Base-by-base conservation (phyloP, 2,888 invertebrate genomes). In the Spodoptera picta region DNA sequence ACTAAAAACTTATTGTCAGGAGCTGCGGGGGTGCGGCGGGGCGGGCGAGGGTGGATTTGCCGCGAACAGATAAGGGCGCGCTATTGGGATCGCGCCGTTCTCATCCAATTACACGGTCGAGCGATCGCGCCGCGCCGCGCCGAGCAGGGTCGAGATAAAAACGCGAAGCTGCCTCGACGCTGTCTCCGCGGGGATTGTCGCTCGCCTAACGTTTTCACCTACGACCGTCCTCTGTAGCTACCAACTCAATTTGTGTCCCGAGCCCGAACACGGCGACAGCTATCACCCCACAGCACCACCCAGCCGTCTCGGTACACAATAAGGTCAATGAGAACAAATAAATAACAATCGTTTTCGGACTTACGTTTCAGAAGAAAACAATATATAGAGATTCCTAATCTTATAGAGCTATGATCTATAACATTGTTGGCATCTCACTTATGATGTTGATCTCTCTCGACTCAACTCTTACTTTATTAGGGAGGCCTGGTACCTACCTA, bases 31-130 rank as follows among this genome's bases (percentile, higher is more conserved):
- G 78, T 75, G 67, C 73, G 82, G 80, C 81, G 79, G 83, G 82
- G 61, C 65, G 77, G 78, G 83, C 78, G 87, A 88, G 83, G 87
- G 87, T 80, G 92, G 91, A 91, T 92, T 92, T 91, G 89, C 92
- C 92, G 94, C 92, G 94, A 94, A 93, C 93, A 94, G 94, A 94
- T 94, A 94, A 94, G 94, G 93, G 92, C 91, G 87, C 91, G 92
- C 92, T 94, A 93, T 93, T 92, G 94, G 94, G 93, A 93, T 92
- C 92, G 92, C 93, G 92, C 89, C 93, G 91, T 93, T 95, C 95
- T 94, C 94, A 93, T 94, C 94, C 93, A 93, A 94, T 93, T 93
- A 94, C 94, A 95, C 95, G 95, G 95, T 93, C 91, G 95, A 94
- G 91, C 89, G 92, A 87, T 84, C 90, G 90, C 95, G 83, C 83